Base-by-base conservation (phyloP, 1,140 invertebrate species). In the Campoletis sonorensis region DNA sequence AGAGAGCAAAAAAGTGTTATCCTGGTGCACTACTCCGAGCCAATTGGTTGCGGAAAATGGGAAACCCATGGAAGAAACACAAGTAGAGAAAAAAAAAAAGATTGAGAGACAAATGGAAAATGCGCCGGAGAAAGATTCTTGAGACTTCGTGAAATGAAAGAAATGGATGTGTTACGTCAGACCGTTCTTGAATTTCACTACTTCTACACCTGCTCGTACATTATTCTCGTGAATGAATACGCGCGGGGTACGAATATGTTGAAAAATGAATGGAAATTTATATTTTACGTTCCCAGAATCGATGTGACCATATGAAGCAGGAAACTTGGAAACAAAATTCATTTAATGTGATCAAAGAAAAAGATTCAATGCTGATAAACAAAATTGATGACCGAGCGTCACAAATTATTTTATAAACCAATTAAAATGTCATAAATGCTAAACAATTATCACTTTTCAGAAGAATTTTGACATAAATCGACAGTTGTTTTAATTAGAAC, bases 1-100 rank as follows among this genome's bases (percentile, higher is more conserved):
- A 30, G 7, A 18, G 27, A 18, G 67, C 30, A 70, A 33, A 70
- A 70, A 5, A 70, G 27, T 10, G 30, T 30, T 70, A 33, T 33
- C 15, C 11, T 70, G 67, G 67, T 18, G 67, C 67, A 70, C 30
- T 70, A 70, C 67, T 70, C 67, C 30, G 67, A 33, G 67, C 26
- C 67, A 70, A 70, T 70, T 70, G 67, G 67, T 70, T 70, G 67
- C 67, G 67, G 67, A 70, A 70, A 21, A 70, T 13, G 67, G 16
- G 67, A 70, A 70, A n/a, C 67, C 67, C 67, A 33, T 1, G 27
- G 67, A 15, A 33, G 67, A 33, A 33, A 33, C 67, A 70, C 67
- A 4, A 33, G 67, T 37, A 18, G 18, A 26, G 61, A 1, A 64
- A 13, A 27, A 67, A 27, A 67, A 67, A 26, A 67, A 3, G 23